Evolutionary conservation across 2,888 invertebrate species (phyloP).

Genomic region (Notodonta dromedarius): DNA sequence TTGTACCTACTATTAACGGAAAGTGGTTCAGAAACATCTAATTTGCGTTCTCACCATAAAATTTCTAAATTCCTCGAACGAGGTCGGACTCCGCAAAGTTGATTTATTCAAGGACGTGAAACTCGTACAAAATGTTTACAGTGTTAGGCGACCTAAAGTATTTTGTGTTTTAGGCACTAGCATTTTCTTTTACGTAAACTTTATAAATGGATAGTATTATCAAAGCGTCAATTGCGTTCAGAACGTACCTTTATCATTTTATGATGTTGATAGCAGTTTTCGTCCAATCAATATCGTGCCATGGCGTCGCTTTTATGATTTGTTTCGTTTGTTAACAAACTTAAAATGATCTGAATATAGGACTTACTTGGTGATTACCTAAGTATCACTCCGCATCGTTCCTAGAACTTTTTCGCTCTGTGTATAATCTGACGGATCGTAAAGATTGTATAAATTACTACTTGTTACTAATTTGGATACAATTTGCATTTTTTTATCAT

Average conservation of each 20-base stretch:
- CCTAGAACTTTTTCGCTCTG: no score
- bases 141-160: background rate
- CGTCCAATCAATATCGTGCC: no score
- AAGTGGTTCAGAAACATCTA: slow-evolving; percentile 4
- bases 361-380: no score
- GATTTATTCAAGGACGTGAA: slow-evolving; percentile 43
- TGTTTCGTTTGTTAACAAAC: no score
- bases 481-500: background rate
- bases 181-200: background rate
- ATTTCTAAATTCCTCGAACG: slow-evolving; percentile 23
- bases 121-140: slow-evolving; percentile 21
- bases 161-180: background rate
- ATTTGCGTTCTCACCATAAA: slow-evolving; percentile 2
- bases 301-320: no score
- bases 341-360: no score
- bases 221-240: no score
- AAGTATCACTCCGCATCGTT: no score
- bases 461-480: background rate
- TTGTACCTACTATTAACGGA: background rate
- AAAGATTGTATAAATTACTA: background rate
- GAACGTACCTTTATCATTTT: no score
- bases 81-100: slow-evolving; percentile 25
- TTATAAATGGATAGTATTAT: background rate
- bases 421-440: no score
- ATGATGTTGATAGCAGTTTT: no score